Conservation (phyloP, 2,797 vertebrate species). For the Sorex maritimensis region DNA sequence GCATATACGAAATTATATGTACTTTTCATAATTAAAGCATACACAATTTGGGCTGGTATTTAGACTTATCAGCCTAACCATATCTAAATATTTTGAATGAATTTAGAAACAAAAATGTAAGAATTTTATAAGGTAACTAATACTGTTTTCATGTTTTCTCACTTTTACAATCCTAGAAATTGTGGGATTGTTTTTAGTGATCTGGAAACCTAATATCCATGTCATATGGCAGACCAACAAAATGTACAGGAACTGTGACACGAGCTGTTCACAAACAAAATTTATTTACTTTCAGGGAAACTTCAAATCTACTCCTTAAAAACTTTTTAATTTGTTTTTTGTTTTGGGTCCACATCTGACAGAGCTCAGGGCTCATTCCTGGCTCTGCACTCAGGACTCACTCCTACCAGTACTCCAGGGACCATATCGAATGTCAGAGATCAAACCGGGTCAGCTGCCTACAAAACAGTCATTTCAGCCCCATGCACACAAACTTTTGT, state of each 20-base stretch:
- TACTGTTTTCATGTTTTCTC: background rate
- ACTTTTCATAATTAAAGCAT: background rate
- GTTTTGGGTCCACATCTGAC: too few species aligned
- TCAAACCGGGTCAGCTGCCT: too few species aligned
- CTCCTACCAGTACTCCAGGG: too few species aligned
- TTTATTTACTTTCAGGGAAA: background rate
- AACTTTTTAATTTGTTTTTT: background rate
- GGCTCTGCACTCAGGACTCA: too few species aligned
- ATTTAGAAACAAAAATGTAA: slow-evolving; percentile 12
- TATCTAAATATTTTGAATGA: background rate
- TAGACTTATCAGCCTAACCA: background rate
- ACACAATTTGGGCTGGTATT: background rate
- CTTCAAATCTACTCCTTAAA: background rate
- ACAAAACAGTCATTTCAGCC: too few species aligned
- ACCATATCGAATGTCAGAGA: too few species aligned
- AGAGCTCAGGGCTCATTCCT: too few species aligned
- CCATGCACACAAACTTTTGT: too few species aligned
- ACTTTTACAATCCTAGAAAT: background rate
- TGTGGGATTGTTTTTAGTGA: background rate
- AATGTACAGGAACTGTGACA: background rate
- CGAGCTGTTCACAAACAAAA: background rate
- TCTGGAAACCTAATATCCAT: background rate
- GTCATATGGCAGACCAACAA: too few species aligned
- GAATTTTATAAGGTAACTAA: background rate
- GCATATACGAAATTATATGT: background rate